Percentiles rank a stretch among this genome's conserved stretches.
Evolutionary conservation across 2,888 invertebrate species (phyloP).

Genomic region (Apamea anceps): DNA sequence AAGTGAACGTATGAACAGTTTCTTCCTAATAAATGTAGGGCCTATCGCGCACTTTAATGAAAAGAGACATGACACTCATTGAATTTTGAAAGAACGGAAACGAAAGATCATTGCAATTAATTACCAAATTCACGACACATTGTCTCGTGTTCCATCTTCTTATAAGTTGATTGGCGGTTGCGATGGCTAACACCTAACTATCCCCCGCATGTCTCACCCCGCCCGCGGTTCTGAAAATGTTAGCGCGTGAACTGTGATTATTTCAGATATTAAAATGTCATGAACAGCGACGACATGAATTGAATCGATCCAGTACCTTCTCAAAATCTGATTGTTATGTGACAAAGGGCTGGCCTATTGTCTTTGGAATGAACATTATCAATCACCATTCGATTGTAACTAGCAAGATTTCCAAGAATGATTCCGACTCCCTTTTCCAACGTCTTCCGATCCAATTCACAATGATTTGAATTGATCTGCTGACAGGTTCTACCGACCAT

Average conservation of each 20-base stretch:
- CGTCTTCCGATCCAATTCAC: conserved; percentile 5
- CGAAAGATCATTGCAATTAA: too few relatives aligned
- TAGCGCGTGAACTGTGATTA: too few relatives aligned
- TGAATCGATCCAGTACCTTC: background rate
- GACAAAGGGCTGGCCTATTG: conserved; percentile 3
- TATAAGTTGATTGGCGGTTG: too few relatives aligned
- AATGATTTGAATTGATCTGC: conserved; percentile 34
- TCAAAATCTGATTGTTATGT: background rate
- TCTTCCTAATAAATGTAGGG: too few relatives aligned
- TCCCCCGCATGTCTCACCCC: too few relatives aligned
- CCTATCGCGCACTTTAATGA: too few relatives aligned
- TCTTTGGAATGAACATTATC: background rate
- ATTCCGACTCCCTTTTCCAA: background rate
- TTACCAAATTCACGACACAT: too few relatives aligned
- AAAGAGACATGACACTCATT: too few relatives aligned
- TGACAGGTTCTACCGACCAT: background rate
- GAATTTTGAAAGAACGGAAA: too few relatives aligned
- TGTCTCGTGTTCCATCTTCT: too few relatives aligned
- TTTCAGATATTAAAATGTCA: background rate
- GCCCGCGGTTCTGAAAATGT: too few relatives aligned
- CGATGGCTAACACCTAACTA: too few relatives aligned
- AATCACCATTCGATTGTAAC: conserved; percentile 25
- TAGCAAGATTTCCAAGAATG: background rate
- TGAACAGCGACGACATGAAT: background rate
- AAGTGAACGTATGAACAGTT: background rate